These are phyloP conservation scores for Thymelicus acteon DNA, from an alignment of 2,888 invertebrate species.

Conservation along the genomic window DNA sequence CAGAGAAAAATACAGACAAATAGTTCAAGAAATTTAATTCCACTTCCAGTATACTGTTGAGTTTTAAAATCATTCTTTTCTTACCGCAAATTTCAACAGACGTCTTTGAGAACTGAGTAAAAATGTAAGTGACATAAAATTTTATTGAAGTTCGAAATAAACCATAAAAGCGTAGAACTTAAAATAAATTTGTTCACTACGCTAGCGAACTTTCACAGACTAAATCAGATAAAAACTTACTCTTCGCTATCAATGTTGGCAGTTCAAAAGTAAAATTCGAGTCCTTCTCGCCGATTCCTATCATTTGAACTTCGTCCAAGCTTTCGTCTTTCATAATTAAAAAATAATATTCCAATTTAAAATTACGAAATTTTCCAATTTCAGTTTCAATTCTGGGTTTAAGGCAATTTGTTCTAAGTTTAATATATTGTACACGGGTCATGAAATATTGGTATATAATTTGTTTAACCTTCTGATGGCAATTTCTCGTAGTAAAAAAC, in stretches of 20 bases:
- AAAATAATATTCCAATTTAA: slow-evolving; percentile 39
- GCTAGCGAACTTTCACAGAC: slow-evolving; percentile 20
- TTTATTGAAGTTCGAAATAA: slow-evolving; percentile 34
- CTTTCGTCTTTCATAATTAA: slow-evolving; percentile 53
- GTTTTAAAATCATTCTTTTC: neutral
- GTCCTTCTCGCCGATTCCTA: slow-evolving; percentile 54
- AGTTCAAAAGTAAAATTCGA: slow-evolving; percentile 52
- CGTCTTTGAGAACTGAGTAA: slow-evolving; percentile 10
- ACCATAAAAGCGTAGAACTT: slow-evolving; percentile 26
- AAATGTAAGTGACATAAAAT: slow-evolving; percentile 23
- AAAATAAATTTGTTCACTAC: slow-evolving; percentile 28
- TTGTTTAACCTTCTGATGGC: slow-evolving; percentile 33
- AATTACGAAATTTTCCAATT: slow-evolving; percentile 3
- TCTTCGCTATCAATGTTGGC: slow-evolving; percentile 56
- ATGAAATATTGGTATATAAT: neutral
- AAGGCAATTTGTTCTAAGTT: neutral
- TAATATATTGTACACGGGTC: neutral
- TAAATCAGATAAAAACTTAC: slow-evolving; percentile 50
- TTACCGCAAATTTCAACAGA: slow-evolving; percentile 4
- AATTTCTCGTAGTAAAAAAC: neutral
- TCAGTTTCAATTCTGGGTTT: neutral
- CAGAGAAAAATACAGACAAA: no score
- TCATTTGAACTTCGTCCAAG: slow-evolving; percentile 52
- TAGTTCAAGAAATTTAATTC: neutral
- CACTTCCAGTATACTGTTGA: neutral